Evolutionary conservation across 2,888 invertebrate species (phyloP).

Genomic region (Chalcis sispes): DNA sequence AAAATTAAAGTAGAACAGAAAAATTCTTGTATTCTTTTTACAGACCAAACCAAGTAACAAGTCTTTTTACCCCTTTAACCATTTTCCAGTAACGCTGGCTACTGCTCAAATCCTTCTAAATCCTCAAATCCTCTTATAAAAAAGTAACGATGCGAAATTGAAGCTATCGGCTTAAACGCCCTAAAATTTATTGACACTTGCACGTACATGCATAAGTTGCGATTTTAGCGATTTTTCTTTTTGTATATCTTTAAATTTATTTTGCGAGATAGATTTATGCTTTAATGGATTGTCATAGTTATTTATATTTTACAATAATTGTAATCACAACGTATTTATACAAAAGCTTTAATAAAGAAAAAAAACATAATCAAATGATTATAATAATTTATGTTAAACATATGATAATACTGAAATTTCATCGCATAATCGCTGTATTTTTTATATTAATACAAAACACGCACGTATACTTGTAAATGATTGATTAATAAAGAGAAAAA

Average conservation of each 20-base stretch:
- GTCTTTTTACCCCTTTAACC: not conserved
- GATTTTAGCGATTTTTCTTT: not conserved
- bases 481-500: not conserved
- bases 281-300: not conserved
- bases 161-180: not conserved
- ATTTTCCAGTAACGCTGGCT: not conserved
- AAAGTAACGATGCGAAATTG: slow-evolving; percentile 2
- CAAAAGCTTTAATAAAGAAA: not conserved
- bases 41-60: not conserved
- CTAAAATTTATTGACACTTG: not conserved
- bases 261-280: not conserved
- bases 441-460: too few relatives aligned
- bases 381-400: too few relatives aligned
- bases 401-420: too few relatives aligned
- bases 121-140: not conserved
- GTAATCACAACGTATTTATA: not conserved
- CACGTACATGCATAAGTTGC: too few relatives aligned
- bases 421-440: too few relatives aligned
- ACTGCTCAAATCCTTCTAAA: not conserved
- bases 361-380: too few relatives aligned
- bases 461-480: too few relatives aligned
- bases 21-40: not conserved
- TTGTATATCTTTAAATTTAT: not conserved
- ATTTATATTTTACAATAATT: not conserved
- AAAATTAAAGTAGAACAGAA: too few relatives aligned